Conservation (phyloP, 2,113 vertebrate species). For the Albula goreensis region DNA sequence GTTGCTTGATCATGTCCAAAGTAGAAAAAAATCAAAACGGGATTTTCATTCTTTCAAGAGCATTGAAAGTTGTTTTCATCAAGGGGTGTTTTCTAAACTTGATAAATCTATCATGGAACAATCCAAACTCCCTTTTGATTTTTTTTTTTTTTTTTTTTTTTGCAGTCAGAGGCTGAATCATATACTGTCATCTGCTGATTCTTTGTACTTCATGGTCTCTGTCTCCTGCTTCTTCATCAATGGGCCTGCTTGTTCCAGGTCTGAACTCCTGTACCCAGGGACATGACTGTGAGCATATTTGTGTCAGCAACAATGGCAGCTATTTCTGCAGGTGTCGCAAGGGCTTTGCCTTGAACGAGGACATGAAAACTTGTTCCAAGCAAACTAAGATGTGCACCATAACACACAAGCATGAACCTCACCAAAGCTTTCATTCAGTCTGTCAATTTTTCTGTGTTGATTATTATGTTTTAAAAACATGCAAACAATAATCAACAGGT, state of each 20-base stretch:
- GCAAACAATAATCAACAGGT: no score
- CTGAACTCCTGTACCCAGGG: conserved; percentile 66
- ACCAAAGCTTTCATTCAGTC: no score
- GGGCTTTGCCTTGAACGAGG: conserved; percentile 74
- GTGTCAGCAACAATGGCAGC: conserved; percentile 61
- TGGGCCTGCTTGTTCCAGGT: conserved; percentile 60
- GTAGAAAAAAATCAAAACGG: no score
- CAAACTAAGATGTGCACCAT: neutral
- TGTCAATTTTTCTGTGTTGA: no score
- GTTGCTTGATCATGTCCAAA: no score
- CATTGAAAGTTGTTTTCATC: no score
- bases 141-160: no score
- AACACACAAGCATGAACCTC: no score
- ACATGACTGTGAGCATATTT: conserved; percentile 78
- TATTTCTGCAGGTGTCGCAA: conserved; percentile 71
- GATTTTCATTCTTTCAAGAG: neutral
- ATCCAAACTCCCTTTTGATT: no score
- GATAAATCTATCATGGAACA: neutral
- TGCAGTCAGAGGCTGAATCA: no score
- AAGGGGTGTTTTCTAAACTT: no score
- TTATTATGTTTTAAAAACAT: no score
- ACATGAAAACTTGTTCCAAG: conserved; percentile 75
- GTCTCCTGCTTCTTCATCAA: neutral
- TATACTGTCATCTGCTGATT: neutral
- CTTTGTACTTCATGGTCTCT: neutral